Evolutionary conservation across 2,797 vertebrate genomes (phyloP).

Genomic region (Rhyacichthys aspro): DNA sequence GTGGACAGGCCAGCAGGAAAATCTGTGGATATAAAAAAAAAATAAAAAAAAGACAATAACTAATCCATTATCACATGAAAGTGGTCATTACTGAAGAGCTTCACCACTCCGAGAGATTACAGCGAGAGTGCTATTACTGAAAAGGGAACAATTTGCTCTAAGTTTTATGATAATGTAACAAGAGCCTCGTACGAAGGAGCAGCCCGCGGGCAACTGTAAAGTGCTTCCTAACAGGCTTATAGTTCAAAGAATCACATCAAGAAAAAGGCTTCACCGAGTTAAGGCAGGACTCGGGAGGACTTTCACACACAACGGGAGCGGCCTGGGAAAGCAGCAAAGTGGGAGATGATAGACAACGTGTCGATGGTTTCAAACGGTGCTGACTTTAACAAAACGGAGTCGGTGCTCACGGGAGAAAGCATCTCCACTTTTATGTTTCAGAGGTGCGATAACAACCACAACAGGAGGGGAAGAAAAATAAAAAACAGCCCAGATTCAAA

Average conservation of each 20-base stretch:
- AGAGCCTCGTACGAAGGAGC: conserved; percentile 13
- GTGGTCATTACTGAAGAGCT: conserved; percentile 8
- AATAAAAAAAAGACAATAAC: conserved; percentile 12
- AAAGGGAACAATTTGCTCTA: conserved; percentile 29
- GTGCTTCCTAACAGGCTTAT: conserved; percentile 8
- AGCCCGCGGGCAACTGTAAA: conserved; percentile 10
- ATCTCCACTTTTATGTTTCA: neutral
- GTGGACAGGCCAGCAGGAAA: conserved; percentile 95
- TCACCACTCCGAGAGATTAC: conserved; percentile 23
- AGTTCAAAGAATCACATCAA: conserved; percentile 16
- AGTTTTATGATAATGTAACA: conserved; percentile 38
- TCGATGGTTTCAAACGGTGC: conserved; percentile 19
- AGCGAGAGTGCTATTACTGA: conserved; percentile 15
- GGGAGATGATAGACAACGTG: neutral
- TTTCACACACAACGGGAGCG: conserved; percentile 8
- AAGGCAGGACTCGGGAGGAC: conserved; percentile 6
- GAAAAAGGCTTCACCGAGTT: conserved; percentile 23
- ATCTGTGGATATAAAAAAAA: conserved; percentile 83
- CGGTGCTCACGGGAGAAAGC: neutral
- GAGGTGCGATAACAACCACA: neutral
- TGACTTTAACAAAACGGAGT: neutral
- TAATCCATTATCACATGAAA: conserved; percentile 33
- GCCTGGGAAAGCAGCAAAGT: conserved; percentile 21
- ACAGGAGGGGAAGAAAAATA: neutral
- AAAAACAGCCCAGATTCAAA: neutral